These are phyloP conservation scores for Parasteatoda tepidariorum DNA, from an alignment of 1,140 invertebrate species.

Conservation along the genomic window DNA sequence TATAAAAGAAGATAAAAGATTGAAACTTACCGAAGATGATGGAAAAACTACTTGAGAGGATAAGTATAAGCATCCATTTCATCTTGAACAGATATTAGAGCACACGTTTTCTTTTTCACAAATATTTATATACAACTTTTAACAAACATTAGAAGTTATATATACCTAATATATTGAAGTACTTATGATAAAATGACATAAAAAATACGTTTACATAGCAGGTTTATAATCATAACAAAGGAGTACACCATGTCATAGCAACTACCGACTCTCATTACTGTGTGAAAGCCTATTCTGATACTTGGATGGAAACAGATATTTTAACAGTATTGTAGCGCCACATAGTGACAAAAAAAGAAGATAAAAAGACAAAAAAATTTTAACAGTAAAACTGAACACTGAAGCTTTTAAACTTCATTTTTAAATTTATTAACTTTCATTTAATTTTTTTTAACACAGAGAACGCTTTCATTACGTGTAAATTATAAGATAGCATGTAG, in stretches of 20 bases:
- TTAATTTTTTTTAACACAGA: too few relatives aligned
- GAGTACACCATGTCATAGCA: too few relatives aligned
- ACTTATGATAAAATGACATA: neutral
- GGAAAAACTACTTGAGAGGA: neutral
- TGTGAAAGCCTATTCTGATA: too few relatives aligned
- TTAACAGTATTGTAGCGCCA: constrained; percentile 29
- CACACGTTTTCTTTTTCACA: too few relatives aligned
- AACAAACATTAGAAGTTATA: too few relatives aligned
- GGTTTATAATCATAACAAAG: too few relatives aligned
- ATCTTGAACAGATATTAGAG: neutral
- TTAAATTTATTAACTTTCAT: neutral
- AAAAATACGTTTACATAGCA: neutral
- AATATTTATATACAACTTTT: too few relatives aligned
- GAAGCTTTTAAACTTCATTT: neutral
- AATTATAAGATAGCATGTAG: neutral
- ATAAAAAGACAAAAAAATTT: neutral
- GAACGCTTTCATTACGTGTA: neutral
- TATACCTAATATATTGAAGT: neutral
- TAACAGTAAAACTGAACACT: neutral
- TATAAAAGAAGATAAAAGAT: too few relatives aligned
- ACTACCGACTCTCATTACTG: too few relatives aligned
- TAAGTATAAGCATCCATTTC: neutral
- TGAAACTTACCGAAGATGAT: neutral
- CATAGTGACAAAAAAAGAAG: constrained; percentile 9
- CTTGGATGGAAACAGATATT: neutral